Conservation (phyloP, 2,113 vertebrate genomes). For the Turnix velox region DNA sequence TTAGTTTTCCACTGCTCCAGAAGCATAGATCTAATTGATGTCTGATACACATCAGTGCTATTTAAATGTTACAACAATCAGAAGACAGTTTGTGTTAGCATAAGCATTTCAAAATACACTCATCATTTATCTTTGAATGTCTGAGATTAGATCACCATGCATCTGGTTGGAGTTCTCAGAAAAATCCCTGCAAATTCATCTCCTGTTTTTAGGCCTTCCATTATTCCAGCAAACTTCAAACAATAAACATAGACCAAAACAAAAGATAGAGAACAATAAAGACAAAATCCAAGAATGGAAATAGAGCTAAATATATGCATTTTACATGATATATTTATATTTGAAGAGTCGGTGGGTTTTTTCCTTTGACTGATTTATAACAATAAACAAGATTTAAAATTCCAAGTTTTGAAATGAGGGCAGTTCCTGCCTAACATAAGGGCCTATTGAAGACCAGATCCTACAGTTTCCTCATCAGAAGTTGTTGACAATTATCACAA, state of each 20-base stretch:
- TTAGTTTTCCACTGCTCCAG: neutral
- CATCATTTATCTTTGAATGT: neutral
- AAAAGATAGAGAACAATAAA: neutral
- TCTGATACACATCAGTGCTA: neutral
- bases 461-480: neutral
- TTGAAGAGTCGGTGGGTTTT: neutral
- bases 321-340: neutral
- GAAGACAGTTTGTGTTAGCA: neutral
- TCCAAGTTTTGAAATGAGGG: neutral
- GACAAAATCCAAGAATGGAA: neutral
- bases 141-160: neutral
- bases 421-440: neutral
- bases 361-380: neutral
- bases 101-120: neutral
- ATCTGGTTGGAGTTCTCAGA: neutral
- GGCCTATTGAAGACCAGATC: neutral
- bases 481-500: neutral
- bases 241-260: neutral
- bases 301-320: neutral
- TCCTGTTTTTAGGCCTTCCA: neutral
- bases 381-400: neutral
- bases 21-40: neutral
- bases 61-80: slow-evolving; percentile 14
- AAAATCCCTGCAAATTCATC: neutral
- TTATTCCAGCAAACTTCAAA: neutral